phyloP scores from a whole-genome alignment of 2,113 vertebrate species.

The Murina feae region DNA sequence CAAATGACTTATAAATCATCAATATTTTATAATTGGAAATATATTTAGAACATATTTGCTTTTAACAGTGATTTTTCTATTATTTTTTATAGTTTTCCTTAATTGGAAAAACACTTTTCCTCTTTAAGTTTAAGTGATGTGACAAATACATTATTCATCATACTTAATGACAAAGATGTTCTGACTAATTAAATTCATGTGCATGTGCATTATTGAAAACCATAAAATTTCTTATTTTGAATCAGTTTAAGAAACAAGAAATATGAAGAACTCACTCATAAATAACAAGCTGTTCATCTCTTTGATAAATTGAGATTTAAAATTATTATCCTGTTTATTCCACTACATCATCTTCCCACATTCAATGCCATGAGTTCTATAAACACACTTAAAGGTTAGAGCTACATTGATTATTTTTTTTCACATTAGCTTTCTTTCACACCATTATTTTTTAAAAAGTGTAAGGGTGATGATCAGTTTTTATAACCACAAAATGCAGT shows the following conservation, averaged over 20 bases:
- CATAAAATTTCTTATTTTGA: background rate
- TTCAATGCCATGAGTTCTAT: background rate
- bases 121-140: background rate
- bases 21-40: background rate
- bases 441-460: conserved; percentile 45
- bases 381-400: conserved; percentile 48
- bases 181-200: background rate
- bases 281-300: background rate
- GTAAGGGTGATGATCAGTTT: conserved; percentile 15
- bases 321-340: conserved; percentile 32
- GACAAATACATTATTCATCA: background rate
- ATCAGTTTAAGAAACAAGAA: background rate
- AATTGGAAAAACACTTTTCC: background rate
- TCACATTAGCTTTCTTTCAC: conserved; percentile 43
- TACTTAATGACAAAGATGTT: background rate
- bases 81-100: background rate
- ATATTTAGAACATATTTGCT: background rate
- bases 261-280: background rate
- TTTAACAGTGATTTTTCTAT: background rate
- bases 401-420: conserved; percentile 35
- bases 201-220: background rate
- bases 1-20: background rate
- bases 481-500: background rate
- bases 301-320: conserved; percentile 21
- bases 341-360: background rate